phyloP scores from a whole-genome alignment of 2,113 vertebrate genomes.

The Notarius quadriscutis region DNA sequence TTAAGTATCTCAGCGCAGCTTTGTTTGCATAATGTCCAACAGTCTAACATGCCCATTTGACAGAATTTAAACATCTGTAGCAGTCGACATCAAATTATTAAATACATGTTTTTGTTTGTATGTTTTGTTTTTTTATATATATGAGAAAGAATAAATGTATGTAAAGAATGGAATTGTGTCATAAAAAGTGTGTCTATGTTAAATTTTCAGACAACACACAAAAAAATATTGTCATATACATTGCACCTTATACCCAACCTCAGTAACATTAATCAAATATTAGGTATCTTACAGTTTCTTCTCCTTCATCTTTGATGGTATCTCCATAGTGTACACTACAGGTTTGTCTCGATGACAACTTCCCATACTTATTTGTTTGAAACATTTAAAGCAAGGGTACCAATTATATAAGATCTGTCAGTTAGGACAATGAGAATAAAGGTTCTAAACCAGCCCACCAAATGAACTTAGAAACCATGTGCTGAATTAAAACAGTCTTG shows the following conservation, averaged over 20 bases:
- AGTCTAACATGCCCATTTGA: slow-evolving; percentile 44
- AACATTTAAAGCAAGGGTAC: background rate
- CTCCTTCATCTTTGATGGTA: slow-evolving; percentile 11
- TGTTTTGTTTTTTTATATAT: slow-evolving; percentile 19
- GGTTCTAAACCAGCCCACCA: background rate
- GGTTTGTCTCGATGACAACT: slow-evolving; percentile 20
- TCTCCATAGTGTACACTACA: slow-evolving; percentile 24
- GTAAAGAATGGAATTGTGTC: slow-evolving; percentile 40
- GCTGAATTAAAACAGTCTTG: background rate
- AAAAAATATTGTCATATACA: slow-evolving; percentile 50
- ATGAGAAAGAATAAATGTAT: slow-evolving; percentile 45
- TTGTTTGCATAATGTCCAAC: slow-evolving; percentile 56
- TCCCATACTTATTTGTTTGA: slow-evolving; percentile 3
- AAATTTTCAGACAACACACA: slow-evolving; percentile 38
- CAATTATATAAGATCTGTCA: background rate
- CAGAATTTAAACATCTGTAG: slow-evolving; percentile 28
- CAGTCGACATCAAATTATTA: slow-evolving; percentile 24
- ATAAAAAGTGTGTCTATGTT: slow-evolving; percentile 36
- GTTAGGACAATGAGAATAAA: background rate
- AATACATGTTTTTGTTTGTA: slow-evolving; percentile 29
- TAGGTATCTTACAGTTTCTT: slow-evolving; percentile 10
- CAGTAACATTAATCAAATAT: slow-evolving; percentile 42
- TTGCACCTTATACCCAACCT: slow-evolving; percentile 53
- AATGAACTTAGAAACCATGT: background rate
- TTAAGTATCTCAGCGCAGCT: slow-evolving; percentile 48